Evolutionary conservation across 2,113 vertebrate genomes (phyloP).

Genomic region (Gallinago jamesoni): DNA sequence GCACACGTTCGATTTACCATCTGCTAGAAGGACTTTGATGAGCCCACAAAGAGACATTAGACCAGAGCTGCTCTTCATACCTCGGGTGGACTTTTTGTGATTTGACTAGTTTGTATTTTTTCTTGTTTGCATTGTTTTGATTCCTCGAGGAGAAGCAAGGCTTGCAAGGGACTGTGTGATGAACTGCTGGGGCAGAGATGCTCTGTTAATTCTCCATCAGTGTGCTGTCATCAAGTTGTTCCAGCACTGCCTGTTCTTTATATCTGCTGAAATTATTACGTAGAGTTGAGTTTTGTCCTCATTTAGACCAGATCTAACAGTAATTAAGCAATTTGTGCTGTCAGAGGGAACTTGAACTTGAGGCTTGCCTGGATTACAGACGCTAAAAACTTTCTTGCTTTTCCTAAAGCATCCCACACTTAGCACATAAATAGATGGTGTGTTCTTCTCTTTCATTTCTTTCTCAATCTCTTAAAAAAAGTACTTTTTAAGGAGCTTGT

Average conservation of each 20-base stretch:
- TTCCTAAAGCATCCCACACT: neutral
- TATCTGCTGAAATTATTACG: neutral
- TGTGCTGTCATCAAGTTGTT: neutral
- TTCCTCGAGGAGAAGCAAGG: neutral
- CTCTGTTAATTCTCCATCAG: neutral
- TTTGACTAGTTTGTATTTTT: neutral
- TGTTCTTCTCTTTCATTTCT: neutral
- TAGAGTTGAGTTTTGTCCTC: neutral
- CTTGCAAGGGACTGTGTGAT: neutral
- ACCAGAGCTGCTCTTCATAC: neutral
- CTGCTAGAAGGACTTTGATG: conserved; percentile 56
- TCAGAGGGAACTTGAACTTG: neutral
- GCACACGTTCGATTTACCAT: conserved; percentile 30
- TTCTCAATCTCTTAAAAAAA: neutral
- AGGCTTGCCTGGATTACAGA: neutral
- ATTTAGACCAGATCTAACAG: neutral
- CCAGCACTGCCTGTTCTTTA: neutral
- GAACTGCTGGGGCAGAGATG: neutral
- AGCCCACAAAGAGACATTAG: conserved; percentile 5
- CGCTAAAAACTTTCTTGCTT: neutral
- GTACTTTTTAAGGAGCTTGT: neutral
- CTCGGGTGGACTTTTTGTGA: neutral
- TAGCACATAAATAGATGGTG: fast-evolving
- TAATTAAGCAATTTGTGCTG: conserved; percentile 14
- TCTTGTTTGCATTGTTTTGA: neutral